Conservation (phyloP, 2,113 vertebrate genomes). For the Vombatus ursinus region DNA sequence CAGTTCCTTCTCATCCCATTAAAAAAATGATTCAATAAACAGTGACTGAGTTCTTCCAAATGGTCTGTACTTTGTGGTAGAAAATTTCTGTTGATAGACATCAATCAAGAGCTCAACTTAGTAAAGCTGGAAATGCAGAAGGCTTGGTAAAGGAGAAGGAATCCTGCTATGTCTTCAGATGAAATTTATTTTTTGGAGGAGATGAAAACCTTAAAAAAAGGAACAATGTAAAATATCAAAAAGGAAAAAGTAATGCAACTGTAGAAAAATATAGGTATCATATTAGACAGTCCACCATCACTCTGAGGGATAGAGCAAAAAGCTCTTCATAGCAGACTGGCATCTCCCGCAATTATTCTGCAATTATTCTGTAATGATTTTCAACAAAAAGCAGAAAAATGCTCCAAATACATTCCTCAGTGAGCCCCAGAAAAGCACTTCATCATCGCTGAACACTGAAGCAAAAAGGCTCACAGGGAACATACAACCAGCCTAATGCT, state of each 20-base stretch:
- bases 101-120: not conserved
- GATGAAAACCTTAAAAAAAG: not conserved
- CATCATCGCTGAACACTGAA: not conserved
- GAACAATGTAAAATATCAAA: not conserved
- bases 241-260: not conserved
- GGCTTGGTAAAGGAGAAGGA: not conserved
- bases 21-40: not conserved
- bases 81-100: not conserved
- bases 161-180: not conserved
- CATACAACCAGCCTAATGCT: not conserved
- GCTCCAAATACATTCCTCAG: not conserved
- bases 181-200: slow-evolving; percentile 3
- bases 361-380: not conserved
- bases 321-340: not conserved
- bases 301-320: not conserved
- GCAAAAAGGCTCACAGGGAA: not conserved
- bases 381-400: not conserved
- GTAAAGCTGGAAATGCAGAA: not conserved
- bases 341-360: not conserved
- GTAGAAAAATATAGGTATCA: not conserved
- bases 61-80: too few relatives aligned
- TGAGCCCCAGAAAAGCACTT: not conserved
- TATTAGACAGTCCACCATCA: not conserved
- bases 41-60: not conserved
- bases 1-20: not conserved